These are phyloP conservation scores for Corythoichthys intestinalis DNA, from an alignment of 2,113 vertebrate species.

Conservation along the genomic window DNA sequence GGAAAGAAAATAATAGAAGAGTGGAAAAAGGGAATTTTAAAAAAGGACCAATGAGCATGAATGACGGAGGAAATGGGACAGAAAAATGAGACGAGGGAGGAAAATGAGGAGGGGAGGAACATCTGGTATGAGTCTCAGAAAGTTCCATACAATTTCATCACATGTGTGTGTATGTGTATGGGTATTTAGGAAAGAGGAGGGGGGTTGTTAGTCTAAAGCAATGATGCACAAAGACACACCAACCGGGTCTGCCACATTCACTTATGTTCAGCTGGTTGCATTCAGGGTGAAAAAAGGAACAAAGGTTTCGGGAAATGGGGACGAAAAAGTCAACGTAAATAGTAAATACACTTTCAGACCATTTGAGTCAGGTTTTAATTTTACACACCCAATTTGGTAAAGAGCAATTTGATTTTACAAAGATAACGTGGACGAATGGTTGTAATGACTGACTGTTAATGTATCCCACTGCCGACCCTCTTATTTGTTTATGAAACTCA, in stretches of 20 bases:
- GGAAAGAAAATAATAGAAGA: not conserved
- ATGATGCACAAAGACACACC: conserved; percentile 49
- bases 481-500: too few relatives aligned
- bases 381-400: not conserved
- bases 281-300: conserved; percentile 18
- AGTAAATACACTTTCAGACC: not conserved
- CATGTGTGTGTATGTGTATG: conserved; percentile 7
- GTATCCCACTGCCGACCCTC: too few relatives aligned
- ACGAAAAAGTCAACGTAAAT: not conserved
- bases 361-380: not conserved
- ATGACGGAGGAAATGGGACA: conserved; percentile 18
- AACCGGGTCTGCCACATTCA: conserved; percentile 59
- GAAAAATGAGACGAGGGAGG: conserved; percentile 9
- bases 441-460: too few relatives aligned
- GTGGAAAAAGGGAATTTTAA: not conserved
- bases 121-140: conserved; percentile 64
- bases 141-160: conserved; percentile 44
- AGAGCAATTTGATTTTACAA: not conserved
- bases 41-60: conserved; percentile 39
- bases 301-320: conserved; percentile 32
- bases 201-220: conserved; percentile 50
- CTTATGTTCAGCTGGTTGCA: conserved; percentile 46
- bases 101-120: conserved; percentile 50
- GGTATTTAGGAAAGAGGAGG: conserved; percentile 19
- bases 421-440: not conserved